Base-by-base conservation (phyloP, 2,888 invertebrate genomes). In the Lasiommata megera region DNA sequence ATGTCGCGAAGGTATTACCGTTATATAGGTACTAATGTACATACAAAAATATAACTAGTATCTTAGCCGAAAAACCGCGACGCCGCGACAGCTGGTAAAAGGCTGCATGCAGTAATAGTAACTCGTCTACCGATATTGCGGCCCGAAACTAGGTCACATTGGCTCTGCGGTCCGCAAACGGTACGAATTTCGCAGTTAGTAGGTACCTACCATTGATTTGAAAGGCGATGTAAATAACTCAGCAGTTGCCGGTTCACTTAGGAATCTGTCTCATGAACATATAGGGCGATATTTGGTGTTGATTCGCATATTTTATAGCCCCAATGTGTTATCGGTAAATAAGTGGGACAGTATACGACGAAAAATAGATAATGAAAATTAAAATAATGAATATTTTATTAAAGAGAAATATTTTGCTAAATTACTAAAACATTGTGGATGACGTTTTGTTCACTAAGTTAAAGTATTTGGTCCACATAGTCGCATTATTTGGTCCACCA, bases 141-240 rank as follows among this genome's bases (percentile, higher is more conserved):
- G 76, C 60, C 68, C 56, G 67, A 78, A 88, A 76, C 68, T 87
- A 77, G 88, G 87, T 85, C 88, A 82, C 64, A 71, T 66, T 75
- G 77, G 77, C 77, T 76, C 73, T 72, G 74, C 73, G 67, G 70
- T 63, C 65, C 67, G 71, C 73, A 72, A 76, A 74, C 73, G 72
- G 75, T 72, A 74, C 74, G 69, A 72, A 74, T 77, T 79, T 77
- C 70, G 71, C 75, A 64, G 56, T 54, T 60, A 62, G 54, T 63
- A 63, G 56, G 56, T 60, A 60, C 48, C 50, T 50, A 50, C 37
- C 28, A 29, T 29, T 56, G 52, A 57, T 60, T 57, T 58, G 41
- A 48, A 54, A 59, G 38, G 51, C 50, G 40, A 56, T 58, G 52
- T 40, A 51, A 51, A 51, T 48, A 11, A 34, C 47, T 47, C 0